Base-by-base conservation (phyloP, 2,888 invertebrate species). In the Xanthia togata region DNA sequence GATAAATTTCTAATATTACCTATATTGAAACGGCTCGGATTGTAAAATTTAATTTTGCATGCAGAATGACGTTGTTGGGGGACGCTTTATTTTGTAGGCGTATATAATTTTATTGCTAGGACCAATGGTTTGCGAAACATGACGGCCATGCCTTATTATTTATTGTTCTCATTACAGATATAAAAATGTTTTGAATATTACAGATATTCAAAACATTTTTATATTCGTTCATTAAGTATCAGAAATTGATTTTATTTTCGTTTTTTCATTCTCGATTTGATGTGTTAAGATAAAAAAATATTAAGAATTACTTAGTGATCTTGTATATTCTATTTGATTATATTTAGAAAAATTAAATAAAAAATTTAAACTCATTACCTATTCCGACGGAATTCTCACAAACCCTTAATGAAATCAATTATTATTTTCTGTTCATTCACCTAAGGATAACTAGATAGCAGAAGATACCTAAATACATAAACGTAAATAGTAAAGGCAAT, bases 31-130 rank as follows among this genome's bases (percentile, higher is more conserved):
- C 93, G 94, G 92, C 91, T 92, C 89, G 94, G 94, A 95, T 95
- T 95, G 93, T 96, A 95, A 96, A 96, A 96, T 96, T 96, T 93
- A 96, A 96, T 95, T 96, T 94, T 94, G 96, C 95, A 96, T 96
- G 96, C 96, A 94, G 95, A 96, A 96, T 95, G 93, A 87, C 92
- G 93, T 82, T 91, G 92, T 88, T 91, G 89, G 91, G 93, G 93
- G 91, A 86, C 91, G 92, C 92, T 94, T 95, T 96, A 96, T 96
- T 96, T 95, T 93, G 96, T 94, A 96, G 96, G 96, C 96, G 96
- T 96, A 95, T 96, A 96, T 96, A 96, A 96, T 96, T 96, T 96
- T 96, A 96, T 95, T 94, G 94, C 94, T 88, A 93, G 93, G 96
- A 93, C 96, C 96, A 95, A 95, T 95, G 96, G 95, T 94, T 96